Conservation (phyloP, 2,113 vertebrate species). For the Lichenostomus cassidix region DNA sequence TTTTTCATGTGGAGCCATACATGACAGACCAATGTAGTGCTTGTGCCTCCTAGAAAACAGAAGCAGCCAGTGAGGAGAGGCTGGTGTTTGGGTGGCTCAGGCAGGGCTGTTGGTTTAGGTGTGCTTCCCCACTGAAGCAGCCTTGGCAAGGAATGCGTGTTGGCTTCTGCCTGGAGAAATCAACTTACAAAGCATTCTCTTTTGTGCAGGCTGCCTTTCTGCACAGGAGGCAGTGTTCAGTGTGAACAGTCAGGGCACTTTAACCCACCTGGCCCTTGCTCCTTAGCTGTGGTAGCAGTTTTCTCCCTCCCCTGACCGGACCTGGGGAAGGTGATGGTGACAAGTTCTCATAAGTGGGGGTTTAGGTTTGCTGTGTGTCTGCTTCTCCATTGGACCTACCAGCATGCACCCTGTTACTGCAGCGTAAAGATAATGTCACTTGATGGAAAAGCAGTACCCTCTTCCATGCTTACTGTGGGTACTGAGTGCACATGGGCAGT, state of each 20-base stretch:
- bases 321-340: not conserved
- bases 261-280: not conserved
- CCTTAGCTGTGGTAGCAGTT: not conserved
- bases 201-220: not conserved
- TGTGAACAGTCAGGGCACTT: not conserved
- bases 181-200: not conserved
- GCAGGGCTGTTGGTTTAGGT: not conserved
- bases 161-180: not conserved
- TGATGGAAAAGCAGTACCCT: not conserved
- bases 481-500: not conserved
- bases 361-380: not conserved
- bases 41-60: not conserved
- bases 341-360: rapidly evolving
- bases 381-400: not conserved
- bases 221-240: not conserved
- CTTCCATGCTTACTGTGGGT: not conserved
- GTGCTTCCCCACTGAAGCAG: not conserved
- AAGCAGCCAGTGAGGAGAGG: not conserved
- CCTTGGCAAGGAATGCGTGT: rapidly evolving
- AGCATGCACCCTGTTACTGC: not conserved
- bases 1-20: not conserved
- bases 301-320: rapidly evolving
- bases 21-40: not conserved
- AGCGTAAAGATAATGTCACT: not conserved
- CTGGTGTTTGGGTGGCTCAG: rapidly evolving